Evolutionary conservation across 2,113 vertebrate genomes (phyloP).

Genomic region (Bufo gargarizans): DNA sequence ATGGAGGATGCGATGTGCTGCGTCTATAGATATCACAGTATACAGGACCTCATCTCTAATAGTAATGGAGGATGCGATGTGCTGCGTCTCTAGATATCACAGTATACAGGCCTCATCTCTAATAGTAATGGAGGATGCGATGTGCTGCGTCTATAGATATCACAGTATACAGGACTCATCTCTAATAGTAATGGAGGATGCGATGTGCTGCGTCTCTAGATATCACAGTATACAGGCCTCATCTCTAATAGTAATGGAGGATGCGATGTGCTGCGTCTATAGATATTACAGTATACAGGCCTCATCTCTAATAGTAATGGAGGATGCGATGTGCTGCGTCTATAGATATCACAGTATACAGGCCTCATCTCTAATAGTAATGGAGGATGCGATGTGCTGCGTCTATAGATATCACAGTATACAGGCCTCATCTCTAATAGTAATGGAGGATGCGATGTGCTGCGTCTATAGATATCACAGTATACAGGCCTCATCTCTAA

Average conservation of each 20-base stretch:
- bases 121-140: background rate
- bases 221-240: no score
- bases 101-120: background rate
- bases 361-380: background rate
- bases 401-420: background rate
- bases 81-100: background rate
- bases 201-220: background rate
- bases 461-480: background rate
- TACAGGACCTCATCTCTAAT: background rate
- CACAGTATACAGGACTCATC: background rate
- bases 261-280: background rate
- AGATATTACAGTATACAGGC: background rate
- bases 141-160: background rate
- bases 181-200: background rate
- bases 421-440: background rate
- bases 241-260: background rate
- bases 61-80: background rate
- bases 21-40: background rate
- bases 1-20: background rate
- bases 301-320: background rate
- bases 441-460: background rate
- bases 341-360: background rate
- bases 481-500: background rate
- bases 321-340: background rate
- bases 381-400: background rate